A percentile compares a stretch with the other conserved stretches of the same genome.
Conservation (phyloP, 64 coral and sea anemone species). For the Stichodactyla mertensii region DNA sequence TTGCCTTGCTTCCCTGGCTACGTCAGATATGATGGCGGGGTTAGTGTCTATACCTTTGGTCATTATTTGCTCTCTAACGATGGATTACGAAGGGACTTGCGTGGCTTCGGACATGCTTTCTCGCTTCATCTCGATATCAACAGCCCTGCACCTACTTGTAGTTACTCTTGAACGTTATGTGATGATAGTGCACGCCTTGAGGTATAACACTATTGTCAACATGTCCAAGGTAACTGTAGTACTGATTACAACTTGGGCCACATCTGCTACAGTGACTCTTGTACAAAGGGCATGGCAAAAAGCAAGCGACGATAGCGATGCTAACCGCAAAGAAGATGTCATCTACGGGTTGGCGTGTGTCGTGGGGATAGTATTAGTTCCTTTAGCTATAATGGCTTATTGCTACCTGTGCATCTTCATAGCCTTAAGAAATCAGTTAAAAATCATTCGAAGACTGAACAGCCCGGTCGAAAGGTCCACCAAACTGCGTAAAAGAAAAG, state of each 20-base stretch:
- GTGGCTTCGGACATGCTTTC: constrained; percentile 51
- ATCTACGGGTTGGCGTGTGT: constrained; percentile 56
- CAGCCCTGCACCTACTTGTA: constrained; percentile 59
- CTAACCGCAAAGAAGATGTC: constrained; percentile 31
- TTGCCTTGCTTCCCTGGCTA: constrained; percentile 57
- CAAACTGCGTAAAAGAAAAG: constrained; percentile 7
- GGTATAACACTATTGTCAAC: constrained; percentile 16
- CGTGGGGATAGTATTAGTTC: constrained; percentile 51
- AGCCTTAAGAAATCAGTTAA: constrained; percentile 47
- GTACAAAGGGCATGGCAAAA: constrained; percentile 54
- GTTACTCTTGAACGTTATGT: constrained; percentile 72
- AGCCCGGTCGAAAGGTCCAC: constrained; percentile 47
- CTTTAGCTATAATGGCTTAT: constrained; percentile 39
- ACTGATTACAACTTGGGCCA: constrained; percentile 42
- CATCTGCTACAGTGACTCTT: constrained; percentile 38
- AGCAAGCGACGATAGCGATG: not conserved
- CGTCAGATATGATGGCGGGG: constrained; percentile 68
- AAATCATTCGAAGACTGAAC: constrained; percentile 38
- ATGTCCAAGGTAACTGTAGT: constrained; percentile 15
- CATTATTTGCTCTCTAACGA: constrained; percentile 20
- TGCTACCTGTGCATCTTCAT: constrained; percentile 53
- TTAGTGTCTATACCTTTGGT: constrained; percentile 53
- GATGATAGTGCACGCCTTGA: constrained; percentile 60
- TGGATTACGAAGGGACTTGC: constrained; percentile 15
- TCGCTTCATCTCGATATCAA: constrained; percentile 71